phyloP scores from a whole-genome alignment of 2,797 vertebrate genomes.

The Parauchenoglanis punctatus region DNA sequence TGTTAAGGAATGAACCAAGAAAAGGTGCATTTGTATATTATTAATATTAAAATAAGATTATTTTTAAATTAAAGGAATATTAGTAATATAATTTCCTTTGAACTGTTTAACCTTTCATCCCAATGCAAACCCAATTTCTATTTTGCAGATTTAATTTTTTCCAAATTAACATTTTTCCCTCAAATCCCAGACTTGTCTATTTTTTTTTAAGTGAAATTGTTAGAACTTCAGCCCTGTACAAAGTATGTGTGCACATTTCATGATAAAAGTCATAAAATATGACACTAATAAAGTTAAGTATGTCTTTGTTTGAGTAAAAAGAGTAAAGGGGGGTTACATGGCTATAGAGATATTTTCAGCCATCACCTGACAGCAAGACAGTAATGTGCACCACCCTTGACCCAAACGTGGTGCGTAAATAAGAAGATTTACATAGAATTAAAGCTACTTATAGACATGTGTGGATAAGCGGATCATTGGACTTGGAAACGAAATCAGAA shows the following conservation, averaged over 20 bases:
- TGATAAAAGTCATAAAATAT: not conserved
- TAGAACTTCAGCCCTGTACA: not conserved
- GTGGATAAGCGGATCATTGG: slow-evolving; percentile 53
- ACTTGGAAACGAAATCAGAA: slow-evolving; percentile 55
- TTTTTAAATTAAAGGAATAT: not conserved
- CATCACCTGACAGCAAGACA: slow-evolving; percentile 26
- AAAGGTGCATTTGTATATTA: not conserved
- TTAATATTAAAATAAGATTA: not conserved
- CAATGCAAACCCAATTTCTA: not conserved
- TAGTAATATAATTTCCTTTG: not conserved
- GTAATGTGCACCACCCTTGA: slow-evolving; percentile 14
- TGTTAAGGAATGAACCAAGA: not conserved
- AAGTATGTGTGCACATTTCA: not conserved
- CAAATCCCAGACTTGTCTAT: not conserved
- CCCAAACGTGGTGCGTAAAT: slow-evolving; percentile 58
- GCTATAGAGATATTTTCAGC: slow-evolving; percentile 6
- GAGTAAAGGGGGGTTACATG: not conserved
- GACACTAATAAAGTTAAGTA: not conserved
- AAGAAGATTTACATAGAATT: slow-evolving; percentile 58
- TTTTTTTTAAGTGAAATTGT: not conserved
- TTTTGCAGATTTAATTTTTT: not conserved
- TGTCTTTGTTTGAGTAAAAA: not conserved
- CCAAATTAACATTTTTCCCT: not conserved
- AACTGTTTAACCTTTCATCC: not conserved
- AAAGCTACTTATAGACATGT: slow-evolving; percentile 55